Conservation (phyloP, 2,113 vertebrate genomes). For the Thunnus thynnus region DNA sequence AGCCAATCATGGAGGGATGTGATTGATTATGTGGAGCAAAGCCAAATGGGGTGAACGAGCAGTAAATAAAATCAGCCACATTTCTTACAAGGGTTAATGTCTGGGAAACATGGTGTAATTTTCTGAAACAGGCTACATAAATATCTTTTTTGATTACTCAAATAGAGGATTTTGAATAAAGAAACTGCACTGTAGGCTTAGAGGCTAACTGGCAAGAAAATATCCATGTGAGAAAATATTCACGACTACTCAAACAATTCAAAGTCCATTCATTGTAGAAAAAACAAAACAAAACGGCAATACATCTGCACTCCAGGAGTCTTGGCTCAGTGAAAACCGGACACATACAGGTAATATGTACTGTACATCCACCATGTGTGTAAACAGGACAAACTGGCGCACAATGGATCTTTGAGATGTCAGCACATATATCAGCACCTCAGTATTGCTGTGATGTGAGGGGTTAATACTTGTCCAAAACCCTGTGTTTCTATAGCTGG, state of each 20-base stretch:
- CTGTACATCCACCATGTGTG: background rate
- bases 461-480: background rate
- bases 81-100: background rate
- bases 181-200: background rate
- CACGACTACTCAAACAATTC: conserved; percentile 7
- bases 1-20: conserved; percentile 19
- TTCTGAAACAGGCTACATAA: background rate
- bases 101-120: background rate
- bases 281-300: background rate
- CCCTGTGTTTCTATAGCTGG: background rate
- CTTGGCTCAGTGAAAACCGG: conserved; percentile 21
- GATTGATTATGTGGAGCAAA: conserved; percentile 27
- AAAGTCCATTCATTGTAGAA: conserved; percentile 10
- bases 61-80: background rate
- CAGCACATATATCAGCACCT: conserved; percentile 11
- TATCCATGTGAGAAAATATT: background rate
- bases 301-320: conserved; percentile 5
- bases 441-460: conserved; percentile 1
- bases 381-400: background rate
- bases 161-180: conserved; percentile 14
- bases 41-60: conserved; percentile 5
- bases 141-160: conserved; percentile 12
- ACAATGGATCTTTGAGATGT: conserved; percentile 15
- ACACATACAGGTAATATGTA: conserved; percentile 2
- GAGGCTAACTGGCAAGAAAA: conserved; percentile 2